Percentiles rank a stretch among this genome's conserved stretches.
These are phyloP conservation scores for Masticophis lateralis DNA, from an alignment of 2,797 vertebrate species.

Conservation along the genomic window DNA sequence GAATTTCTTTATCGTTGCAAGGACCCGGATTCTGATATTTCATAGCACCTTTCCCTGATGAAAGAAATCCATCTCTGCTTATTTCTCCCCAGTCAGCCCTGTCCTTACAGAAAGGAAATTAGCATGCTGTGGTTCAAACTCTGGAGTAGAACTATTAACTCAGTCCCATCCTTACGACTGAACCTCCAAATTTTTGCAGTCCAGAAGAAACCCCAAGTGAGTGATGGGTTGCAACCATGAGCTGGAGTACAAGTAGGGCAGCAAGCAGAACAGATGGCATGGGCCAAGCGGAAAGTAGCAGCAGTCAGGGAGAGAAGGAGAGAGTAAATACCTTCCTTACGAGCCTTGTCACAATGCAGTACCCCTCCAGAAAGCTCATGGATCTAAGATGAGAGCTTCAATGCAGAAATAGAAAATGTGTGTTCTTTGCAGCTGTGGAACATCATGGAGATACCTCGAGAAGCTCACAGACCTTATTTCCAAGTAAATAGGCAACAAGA, in stretches of 20 bases:
- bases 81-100: background rate
- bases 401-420: background rate
- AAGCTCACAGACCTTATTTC: background rate
- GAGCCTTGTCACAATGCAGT: background rate
- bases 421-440: background rate
- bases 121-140: background rate
- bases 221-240: background rate
- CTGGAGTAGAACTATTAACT: background rate
- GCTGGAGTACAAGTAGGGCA: background rate
- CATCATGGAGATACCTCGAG: background rate
- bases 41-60: background rate
- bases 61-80: background rate
- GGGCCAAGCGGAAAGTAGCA: background rate
- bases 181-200: background rate
- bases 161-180: background rate
- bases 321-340: background rate
- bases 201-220: background rate
- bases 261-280: background rate
- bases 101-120: background rate
- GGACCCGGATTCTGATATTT: background rate
- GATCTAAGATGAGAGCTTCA: background rate
- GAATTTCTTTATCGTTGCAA: constrained; percentile 82
- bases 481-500: background rate
- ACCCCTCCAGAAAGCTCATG: background rate
- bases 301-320: background rate